Evolutionary conservation across 2,113 vertebrate species (phyloP), one percentile per base, ranked within the genome.

Genomic region (Hemicordylus capensis): DNA sequence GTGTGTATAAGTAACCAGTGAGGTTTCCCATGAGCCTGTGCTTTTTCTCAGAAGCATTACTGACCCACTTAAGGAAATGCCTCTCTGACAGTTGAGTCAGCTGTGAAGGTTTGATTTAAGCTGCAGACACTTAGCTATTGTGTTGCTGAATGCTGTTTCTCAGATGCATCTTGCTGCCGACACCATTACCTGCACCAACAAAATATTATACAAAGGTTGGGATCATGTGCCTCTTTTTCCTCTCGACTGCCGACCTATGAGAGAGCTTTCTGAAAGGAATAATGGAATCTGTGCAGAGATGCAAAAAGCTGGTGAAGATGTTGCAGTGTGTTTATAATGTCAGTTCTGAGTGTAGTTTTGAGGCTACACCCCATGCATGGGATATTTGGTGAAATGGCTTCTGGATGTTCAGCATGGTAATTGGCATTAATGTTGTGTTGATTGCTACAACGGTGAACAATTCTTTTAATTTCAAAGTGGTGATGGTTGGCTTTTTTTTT

Each of bases 31-130:
- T 85, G 58, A 89, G 51, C 81, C 86, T 79, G 10, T 87, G 80
- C 51, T 76, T 83, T 92, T 91, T 63, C 81, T 89, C 9, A 0
- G 46, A 81, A 56, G 4, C 86, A 77, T 90, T 91, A 83, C 34
- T 94, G 92, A 93, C 92, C 93, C 80, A 88, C 82, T 89, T 89
- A 24, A 89, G 86, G 78, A 91, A 84, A 92, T 80, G 37, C 84
- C 77, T 82, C 79, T 72, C 81, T 67, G 61, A 69, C 1, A 28
- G 72, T 90, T 86, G 64, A 28, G 19, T 73, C 79, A 2, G 19
- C 80, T 2, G 0, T 85, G 44, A 69, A 92, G 76, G 54, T 90
- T 87, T 91, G 84, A 15, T 80, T 46, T 72, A 81, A 73, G 70
- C 83, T 89, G 1, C 87, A 85, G 82, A 48, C 76, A 86, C 56